Evolutionary conservation across 2,888 invertebrate species (phyloP).

Genomic region (Schizaphis graminum): DNA sequence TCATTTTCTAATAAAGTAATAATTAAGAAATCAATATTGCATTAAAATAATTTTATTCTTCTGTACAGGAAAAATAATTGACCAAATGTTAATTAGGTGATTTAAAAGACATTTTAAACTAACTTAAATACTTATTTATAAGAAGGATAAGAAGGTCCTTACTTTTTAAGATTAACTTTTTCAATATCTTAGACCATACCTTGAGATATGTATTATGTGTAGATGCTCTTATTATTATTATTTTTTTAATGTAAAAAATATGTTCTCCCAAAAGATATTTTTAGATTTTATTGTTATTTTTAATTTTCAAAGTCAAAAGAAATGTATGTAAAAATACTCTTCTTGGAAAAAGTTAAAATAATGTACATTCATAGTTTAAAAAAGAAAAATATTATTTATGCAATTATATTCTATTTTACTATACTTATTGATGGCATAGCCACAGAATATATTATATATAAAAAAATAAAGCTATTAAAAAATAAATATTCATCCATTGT

Average conservation of each 20-base stretch:
- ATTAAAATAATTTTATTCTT: background rate
- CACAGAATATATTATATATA: background rate
- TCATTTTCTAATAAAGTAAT: conserved; percentile 73
- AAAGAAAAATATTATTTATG: no score
- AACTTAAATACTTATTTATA: background rate
- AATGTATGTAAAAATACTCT: background rate
- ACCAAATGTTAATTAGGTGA: background rate
- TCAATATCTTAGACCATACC: background rate
- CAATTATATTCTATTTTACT: background rate
- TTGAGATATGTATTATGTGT: background rate
- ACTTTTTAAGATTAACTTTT: background rate
- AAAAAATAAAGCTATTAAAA: no score
- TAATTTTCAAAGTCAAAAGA: no score
- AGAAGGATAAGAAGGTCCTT: background rate
- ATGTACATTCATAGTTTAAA: no score
- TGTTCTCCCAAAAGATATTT: background rate
- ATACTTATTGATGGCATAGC: background rate
- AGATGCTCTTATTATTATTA: background rate
- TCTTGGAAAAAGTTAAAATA: background rate
- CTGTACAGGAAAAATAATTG: background rate
- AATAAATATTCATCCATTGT: no score
- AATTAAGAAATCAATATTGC: background rate
- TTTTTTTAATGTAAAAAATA: background rate
- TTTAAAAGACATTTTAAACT: background rate
- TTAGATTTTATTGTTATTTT: background rate